Evolutionary conservation across 2,888 invertebrate species (phyloP), one percentile per base, ranked within the genome.

Genomic region (Muscina levida): DNA sequence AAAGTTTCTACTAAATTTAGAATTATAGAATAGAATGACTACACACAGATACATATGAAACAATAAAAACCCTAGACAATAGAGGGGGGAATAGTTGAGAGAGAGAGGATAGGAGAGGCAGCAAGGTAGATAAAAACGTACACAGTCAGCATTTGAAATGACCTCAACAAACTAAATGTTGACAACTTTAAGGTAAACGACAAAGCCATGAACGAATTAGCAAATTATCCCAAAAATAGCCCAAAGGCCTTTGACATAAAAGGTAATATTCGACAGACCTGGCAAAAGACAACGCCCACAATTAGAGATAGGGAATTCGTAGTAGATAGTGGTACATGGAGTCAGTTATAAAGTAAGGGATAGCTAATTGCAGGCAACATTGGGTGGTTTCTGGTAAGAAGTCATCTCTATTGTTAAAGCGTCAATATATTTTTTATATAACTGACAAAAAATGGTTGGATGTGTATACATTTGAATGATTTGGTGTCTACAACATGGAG

Each of bases 11-110:
- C 39, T 71, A 77, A 67, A 80, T 74, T 73, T 59, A 71, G 70
- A 77, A 80, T 76, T 77, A 80, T 71, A 48, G 73, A 53, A 19
- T 51, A 72, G 31, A 72, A 48, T 62, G 1, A 62, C 39, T n/a
- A 56, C 24, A n/a, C 56, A 26, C 11, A 13, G 22, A 10, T 11
- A 31, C 10, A 37, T 37, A 31, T 57, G 31, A 17, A 51, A 19
- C 51, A 17, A 22, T 1, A 51, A 22, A 51, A 11, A 59, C 39
- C 39, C 13, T 8, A 19, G 8, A 62, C 62, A 62, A 42, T 42
- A 62, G 19, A 22, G 39, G 22, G 19, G 62, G 19, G 39, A 62
- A 62, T 62, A n/a, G n/a, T 22, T 22, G 17, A 11, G 51, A n/a
- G n/a, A n/a, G n/a, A n/a, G n/a, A n/a, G n/a, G 13, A 8, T 31